These are phyloP conservation scores for Caenorhabditis sp. DNA, from an alignment of 2,888 invertebrate species.

Conservation along the genomic window DNA sequence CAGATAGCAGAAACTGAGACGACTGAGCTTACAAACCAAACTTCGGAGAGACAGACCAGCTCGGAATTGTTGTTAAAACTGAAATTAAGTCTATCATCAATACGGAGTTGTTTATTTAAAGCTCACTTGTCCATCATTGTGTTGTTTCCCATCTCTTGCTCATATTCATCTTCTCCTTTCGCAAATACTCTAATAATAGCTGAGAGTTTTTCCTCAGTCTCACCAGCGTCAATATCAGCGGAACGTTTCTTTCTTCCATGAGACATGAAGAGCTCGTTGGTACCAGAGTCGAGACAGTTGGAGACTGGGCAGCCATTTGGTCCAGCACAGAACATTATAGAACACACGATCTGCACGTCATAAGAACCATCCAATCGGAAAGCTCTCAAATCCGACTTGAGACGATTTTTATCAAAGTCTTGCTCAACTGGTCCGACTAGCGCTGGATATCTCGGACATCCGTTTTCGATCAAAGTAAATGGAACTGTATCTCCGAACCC, in stretches of 20 bases:
- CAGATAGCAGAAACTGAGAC: constrained; percentile 81
- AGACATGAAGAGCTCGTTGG: constrained; percentile 83
- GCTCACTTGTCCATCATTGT: constrained; percentile 56
- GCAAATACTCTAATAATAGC: constrained; percentile 83
- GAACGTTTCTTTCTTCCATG: constrained; percentile 83
- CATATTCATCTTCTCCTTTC: constrained; percentile 81
- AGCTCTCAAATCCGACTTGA: constrained; percentile 82
- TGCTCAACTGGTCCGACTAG: constrained; percentile 83
- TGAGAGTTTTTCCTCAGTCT: constrained; percentile 81
- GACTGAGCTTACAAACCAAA: constrained; percentile 82
- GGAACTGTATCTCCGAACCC: constrained; percentile 83
- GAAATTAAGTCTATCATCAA: too few species aligned
- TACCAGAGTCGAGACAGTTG: constrained; percentile 83
- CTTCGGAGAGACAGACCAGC: constrained; percentile 81
- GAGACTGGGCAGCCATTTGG: constrained; percentile 83
- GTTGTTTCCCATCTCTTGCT: constrained; percentile 61
- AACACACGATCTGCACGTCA: constrained; percentile 83
- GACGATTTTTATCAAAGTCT: constrained; percentile 83
- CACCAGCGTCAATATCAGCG: constrained; percentile 65
- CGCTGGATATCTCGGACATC: constrained; percentile 82
- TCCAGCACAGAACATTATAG: constrained; percentile 83
- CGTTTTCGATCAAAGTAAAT: constrained; percentile 83
- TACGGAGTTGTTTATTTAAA: neutral
- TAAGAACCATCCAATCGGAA: constrained; percentile 83
- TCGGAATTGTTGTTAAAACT: constrained; percentile 56